Conservation (phyloP, 1,140 invertebrate species). For the Bemisia tabaci region DNA sequence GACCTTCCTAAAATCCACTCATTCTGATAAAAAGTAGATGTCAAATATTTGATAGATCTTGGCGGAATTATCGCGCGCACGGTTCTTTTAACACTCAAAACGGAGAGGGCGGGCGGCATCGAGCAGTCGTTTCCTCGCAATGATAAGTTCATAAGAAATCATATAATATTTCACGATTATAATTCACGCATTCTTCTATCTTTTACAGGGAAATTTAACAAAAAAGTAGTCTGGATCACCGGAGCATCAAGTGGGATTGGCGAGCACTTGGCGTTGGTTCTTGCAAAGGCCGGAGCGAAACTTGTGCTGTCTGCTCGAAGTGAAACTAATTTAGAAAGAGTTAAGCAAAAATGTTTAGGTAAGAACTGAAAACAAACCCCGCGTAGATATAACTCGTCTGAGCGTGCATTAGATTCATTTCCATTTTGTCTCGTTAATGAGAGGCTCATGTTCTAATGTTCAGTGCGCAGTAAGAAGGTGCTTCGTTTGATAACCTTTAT, state of each 20-base stretch:
- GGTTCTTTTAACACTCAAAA: background rate
- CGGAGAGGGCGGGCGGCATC: background rate
- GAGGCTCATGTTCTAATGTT: too few relatives aligned
- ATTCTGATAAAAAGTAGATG: background rate
- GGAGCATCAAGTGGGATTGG: conserved; percentile 81
- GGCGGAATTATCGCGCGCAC: background rate
- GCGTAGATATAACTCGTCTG: too few relatives aligned
- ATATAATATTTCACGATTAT: background rate
- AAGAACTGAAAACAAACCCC: too few relatives aligned
- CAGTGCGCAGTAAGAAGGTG: too few relatives aligned
- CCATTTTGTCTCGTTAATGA: too few relatives aligned
- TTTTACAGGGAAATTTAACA: conserved; percentile 39
- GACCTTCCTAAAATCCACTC: too few relatives aligned
- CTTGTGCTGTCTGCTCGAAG: conserved; percentile 64
- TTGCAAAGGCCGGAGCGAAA: conserved; percentile 54
- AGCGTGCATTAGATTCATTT: too few relatives aligned
- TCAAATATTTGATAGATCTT: background rate
- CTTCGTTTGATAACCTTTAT: too few relatives aligned
- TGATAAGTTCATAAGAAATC: too few relatives aligned
- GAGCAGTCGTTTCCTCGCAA: too few relatives aligned
- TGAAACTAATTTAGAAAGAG: conserved; percentile 51
- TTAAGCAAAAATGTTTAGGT: conserved; percentile 55
- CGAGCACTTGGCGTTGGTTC: conserved; percentile 52
- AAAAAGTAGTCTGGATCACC: conserved; percentile 76
- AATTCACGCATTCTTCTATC: background rate